Evolutionary conservation across 2,113 vertebrate species (phyloP).

Genomic region (Heterochromis multidens): DNA sequence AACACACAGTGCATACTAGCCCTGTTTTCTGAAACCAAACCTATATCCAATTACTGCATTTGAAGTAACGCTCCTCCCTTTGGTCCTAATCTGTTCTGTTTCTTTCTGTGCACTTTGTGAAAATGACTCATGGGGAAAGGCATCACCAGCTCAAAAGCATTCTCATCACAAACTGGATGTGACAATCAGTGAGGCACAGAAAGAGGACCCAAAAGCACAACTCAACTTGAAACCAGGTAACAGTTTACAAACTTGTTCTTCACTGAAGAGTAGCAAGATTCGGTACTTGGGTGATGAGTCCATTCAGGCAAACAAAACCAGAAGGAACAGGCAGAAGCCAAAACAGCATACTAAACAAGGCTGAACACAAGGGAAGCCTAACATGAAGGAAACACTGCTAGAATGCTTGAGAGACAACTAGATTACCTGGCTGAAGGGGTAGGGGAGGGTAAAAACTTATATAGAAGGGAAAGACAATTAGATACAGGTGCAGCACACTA

Average conservation of each 20-base stretch:
- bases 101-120: neutral
- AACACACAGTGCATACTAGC: neutral
- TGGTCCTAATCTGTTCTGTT: neutral
- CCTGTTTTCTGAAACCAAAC: too few relatives aligned
- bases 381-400: neutral
- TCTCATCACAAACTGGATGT: neutral
- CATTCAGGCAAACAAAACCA: neutral
- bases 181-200: neutral
- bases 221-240: neutral
- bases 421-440: neutral
- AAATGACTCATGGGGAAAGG: neutral
- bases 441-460: neutral
- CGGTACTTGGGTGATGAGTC: neutral
- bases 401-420: neutral
- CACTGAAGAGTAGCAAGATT: neutral
- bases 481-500: neutral
- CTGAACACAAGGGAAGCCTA: neutral
- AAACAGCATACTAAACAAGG: neutral
- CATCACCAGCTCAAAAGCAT: neutral
- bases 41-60: neutral
- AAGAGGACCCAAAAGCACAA: neutral
- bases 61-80: neutral
- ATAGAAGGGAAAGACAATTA: neutral
- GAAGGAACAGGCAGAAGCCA: neutral
- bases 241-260: neutral